Base-by-base conservation (phyloP, 2,797 vertebrate species). In the Myotis daubentonii region DNA sequence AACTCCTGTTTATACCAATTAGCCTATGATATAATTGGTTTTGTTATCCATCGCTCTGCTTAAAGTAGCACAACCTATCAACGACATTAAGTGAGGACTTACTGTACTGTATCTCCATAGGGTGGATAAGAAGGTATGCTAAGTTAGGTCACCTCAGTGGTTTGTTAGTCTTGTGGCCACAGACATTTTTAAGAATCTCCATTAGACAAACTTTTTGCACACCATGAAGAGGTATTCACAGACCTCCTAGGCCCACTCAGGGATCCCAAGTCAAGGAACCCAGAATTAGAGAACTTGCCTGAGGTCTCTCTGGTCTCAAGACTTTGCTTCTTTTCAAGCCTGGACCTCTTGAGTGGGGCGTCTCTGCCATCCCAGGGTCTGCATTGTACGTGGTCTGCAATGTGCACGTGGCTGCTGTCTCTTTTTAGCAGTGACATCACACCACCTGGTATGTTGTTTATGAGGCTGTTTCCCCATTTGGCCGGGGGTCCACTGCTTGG, bases 341-440 rank as follows among this genome's bases (percentile, higher is more conserved):
- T 75, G n/a, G 57, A 36, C 5, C 49, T 94, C 90, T 85, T 53
- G 17, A 66, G 5, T 55, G 78, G 80, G 47, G 83, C 51, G 49
- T 66, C 44, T 70, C 16, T 70, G 60, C 70, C 5, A 5, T 65
- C 76, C 83, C 36, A 49, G 86, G 53, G 71, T 81, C 82, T 92
- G 36, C n/a, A 41, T 25, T 11, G 8, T 44, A 51, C 1, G 0
- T 47, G 57, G 76, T 57, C 68, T 93, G 28, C 16, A 20, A 47
- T 62, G 57, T n/a, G 15, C 57, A 89, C 7, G 2, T 90, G 87
- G 11, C 75, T n/a, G 66, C 65, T 79, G 5, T 87, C 85, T 95
- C 53, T 87, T 76, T 95, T 94, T 95, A 93, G 88, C n/a, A 36
- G 20, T 96, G 92, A 92, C 79, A 41, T 96, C 79, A 92, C 57